Evolutionary conservation across 2,888 invertebrate genomes (phyloP), one percentile per base, ranked within the genome.

Genomic region (Noctua pronuba): DNA sequence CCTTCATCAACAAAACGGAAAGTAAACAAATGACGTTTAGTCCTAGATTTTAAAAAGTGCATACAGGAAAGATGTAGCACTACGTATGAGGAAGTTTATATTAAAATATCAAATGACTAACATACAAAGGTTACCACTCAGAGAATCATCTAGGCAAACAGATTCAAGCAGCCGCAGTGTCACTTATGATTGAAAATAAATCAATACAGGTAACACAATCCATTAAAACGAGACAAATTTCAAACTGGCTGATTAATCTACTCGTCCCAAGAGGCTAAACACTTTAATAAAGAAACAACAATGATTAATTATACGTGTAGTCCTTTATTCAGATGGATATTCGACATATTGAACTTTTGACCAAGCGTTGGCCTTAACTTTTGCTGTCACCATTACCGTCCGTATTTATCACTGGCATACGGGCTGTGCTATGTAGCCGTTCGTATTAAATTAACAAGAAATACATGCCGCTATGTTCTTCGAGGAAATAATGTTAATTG

Each of bases 291-390:
- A 80, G 72, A 85, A 82, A 82, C 85, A 79, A 77, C 82, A 82
- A 77, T 90, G 90, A 90, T 89, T 88, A 88, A 89, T 89, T 84
- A 84, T 71, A 84, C 83, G 31, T 80, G 84, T 82, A 85, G 86
- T 82, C 86, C 86, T 90, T 86, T 85, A 88, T 82, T 72, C 82
- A 82, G 88, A 89, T 90, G 88, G 84, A 85, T 90, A 88, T 88
- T 90, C 84, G 89, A 90, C 91, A 89, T 90, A 90, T 88, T 90
- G 88, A 91, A 86, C 91, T 90, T 87, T 86, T 88, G 88, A 90
- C 88, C 91, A 88, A 87, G 75, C 66, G 31, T 66, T 84, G 87
- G 82, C 91, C 91, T 91, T 90, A 88, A 88, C 86, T 90, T 88
- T 89, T 88, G 84, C 88, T 86, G 88, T 90, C 89, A 89, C 90